Base-by-base conservation (phyloP, 1,140 invertebrate genomes). In the Gonatopus flavifemur region DNA sequence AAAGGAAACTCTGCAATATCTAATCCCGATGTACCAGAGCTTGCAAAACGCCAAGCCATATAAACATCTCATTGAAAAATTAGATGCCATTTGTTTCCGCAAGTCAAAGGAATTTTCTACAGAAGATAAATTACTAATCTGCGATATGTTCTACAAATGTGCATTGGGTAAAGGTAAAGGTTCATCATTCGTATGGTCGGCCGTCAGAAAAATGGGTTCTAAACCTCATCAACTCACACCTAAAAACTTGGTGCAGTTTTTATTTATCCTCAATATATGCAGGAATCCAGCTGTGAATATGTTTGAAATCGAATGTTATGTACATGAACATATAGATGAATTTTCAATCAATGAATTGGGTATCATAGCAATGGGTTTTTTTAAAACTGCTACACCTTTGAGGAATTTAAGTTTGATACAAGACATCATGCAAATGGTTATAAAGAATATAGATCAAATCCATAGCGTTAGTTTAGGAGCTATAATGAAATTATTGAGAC, bases 351-450 rank as follows among this genome's bases (percentile, higher is more conserved):
- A 81, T 43, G 84, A 88, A 64, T 28, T 86, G 16, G 80, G 73
- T 10, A 72, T 86, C 7, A 64, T 83, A 42, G 72, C 79, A 12
- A 78, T 86, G 70, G 82, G 80, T 0, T 86, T 83, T 59, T 85
- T 85, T 48, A 85, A 86, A 69, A 82, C 77, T 1, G 69, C 83
- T 52, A 81, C 69, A 0, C 70, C 48, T n/a, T 78, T 86, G n/a
- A 69, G 64, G 47, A 74, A 78, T 62, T 20, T 55, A 0, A 30
- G 59, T 0, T 58, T 86, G 13, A 4, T 82, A 2, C 8, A 53
- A 8, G 62, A 69, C 20, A 69, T 86, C 9, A 71, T 82, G 2
- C 18, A 57, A 2, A 76, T 69, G 43, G 49, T 79, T 3, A 60
- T 56, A 7, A 37, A 61, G 2, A 54, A 79, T 19, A 49, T 79